Conservation (phyloP, 2,888 invertebrate species). For the Andrena dorsata region DNA sequence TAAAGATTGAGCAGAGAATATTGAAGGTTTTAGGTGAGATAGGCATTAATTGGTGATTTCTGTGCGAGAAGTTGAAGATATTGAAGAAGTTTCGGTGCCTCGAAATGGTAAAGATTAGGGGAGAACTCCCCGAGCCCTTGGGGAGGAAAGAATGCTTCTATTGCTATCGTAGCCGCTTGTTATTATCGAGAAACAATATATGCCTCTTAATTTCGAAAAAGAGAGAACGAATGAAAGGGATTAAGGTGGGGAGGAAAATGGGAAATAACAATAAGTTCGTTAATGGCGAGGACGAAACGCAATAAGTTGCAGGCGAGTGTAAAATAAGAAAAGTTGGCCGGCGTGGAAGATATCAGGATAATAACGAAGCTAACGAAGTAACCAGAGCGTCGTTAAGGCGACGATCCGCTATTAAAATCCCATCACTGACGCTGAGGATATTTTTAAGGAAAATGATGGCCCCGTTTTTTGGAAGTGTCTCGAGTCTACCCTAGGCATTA, state of each 20-base stretch:
- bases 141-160: too few species aligned
- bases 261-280: constrained; percentile 30
- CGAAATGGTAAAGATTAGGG: too few species aligned
- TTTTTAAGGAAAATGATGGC: constrained; percentile 56
- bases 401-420: constrained; percentile 66
- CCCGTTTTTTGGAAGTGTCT: constrained; percentile 19
- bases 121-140: too few species aligned
- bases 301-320: constrained; percentile 47
- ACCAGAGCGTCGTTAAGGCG: constrained; percentile 61
- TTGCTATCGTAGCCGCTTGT: too few species aligned
- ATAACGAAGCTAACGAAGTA: constrained; percentile 63
- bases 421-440: constrained; percentile 60
- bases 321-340: constrained; percentile 51
- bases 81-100: too few species aligned
- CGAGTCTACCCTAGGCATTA: constrained; percentile 10
- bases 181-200: too few species aligned
- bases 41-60: constrained; percentile 1
- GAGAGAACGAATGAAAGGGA: not conserved
- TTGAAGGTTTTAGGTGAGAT: too few species aligned
- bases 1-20: too few species aligned
- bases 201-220: not conserved
- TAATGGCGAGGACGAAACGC: constrained; percentile 46
- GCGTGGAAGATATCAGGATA: constrained; percentile 50
- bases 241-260: not conserved
- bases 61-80: too few species aligned